Percentiles rank a stretch among this genome's conserved stretches.
These are phyloP conservation scores for Serinus canaria DNA, from an alignment of 2,113 vertebrate genomes.

Conservation along the genomic window DNA sequence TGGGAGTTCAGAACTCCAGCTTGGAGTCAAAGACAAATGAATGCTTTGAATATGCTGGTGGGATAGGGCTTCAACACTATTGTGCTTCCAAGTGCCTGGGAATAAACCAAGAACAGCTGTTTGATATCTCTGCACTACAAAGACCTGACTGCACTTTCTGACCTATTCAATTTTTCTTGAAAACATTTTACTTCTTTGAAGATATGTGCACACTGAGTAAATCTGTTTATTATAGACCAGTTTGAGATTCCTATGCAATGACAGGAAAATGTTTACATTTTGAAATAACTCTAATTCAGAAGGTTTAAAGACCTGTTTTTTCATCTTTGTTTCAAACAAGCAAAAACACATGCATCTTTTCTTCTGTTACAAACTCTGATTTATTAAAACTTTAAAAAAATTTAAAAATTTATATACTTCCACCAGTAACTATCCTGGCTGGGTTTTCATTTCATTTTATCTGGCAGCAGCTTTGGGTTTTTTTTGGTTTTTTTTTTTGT, in stretches of 20 bases:
- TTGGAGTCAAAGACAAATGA: not conserved
- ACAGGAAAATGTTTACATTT: not conserved
- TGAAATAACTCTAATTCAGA: not conserved
- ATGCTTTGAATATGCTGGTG: not conserved
- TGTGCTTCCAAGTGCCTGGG: not conserved
- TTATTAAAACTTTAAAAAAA: not conserved
- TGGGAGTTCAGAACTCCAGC: not conserved
- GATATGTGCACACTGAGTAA: not conserved
- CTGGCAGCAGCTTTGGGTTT: not conserved
- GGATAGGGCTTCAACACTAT: not conserved
- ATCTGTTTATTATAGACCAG: not conserved
- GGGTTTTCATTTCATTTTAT: not conserved
- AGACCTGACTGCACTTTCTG: not conserved
- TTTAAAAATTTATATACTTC: not conserved
- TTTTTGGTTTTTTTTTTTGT: too few species aligned
- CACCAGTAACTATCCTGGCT: not conserved
- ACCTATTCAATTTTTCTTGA: not conserved
- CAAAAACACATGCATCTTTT: not conserved
- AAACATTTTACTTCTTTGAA: constrained; percentile 3
- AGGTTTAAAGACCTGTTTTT: not conserved
- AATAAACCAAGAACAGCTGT: not conserved
- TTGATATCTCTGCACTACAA: not conserved
- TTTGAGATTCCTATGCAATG: not conserved
- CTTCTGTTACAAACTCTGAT: not conserved
- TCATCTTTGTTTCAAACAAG: not conserved